Conservation (phyloP, 92 coral and sea anemone species). For the Phenganax subtilis region DNA sequence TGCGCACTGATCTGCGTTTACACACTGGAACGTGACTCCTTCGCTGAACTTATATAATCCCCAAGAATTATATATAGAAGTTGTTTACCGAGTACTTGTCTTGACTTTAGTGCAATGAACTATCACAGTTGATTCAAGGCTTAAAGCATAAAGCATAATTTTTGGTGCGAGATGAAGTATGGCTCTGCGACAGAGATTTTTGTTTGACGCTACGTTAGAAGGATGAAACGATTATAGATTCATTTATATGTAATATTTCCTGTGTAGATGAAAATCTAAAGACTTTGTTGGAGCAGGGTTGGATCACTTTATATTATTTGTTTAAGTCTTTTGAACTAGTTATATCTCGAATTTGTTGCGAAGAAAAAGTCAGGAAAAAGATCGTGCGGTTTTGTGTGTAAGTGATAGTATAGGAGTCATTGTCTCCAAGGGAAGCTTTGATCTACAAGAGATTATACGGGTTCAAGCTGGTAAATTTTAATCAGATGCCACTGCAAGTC, state of each 20-base stretch:
- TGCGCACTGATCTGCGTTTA: too few relatives aligned
- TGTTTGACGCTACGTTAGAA: background rate
- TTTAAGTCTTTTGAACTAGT: too few relatives aligned
- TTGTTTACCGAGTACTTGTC: background rate
- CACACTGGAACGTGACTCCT: too few relatives aligned
- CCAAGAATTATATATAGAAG: background rate
- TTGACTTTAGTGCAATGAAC: background rate
- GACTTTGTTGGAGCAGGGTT: background rate
- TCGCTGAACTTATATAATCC: background rate
- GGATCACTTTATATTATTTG: background rate
- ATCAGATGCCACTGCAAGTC: too few relatives aligned
- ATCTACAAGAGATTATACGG: too few relatives aligned
- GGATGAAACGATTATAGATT: slow-evolving; percentile 27
- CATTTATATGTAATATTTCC: background rate
- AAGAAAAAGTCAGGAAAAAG: too few relatives aligned
- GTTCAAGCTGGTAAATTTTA: too few relatives aligned
- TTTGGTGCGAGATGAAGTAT: background rate
- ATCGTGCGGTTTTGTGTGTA: too few relatives aligned
- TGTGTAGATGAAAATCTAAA: background rate
- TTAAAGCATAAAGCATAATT: background rate
- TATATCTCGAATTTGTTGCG: too few relatives aligned
- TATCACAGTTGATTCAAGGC: slow-evolving; percentile 19
- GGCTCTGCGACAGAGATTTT: background rate
- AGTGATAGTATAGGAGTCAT: too few relatives aligned
- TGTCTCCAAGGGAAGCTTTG: too few relatives aligned